Evolutionary conservation across 2,797 vertebrate species (phyloP), one percentile per base, ranked within the genome.

Genomic region (Chaetodon trifasciatus): DNA sequence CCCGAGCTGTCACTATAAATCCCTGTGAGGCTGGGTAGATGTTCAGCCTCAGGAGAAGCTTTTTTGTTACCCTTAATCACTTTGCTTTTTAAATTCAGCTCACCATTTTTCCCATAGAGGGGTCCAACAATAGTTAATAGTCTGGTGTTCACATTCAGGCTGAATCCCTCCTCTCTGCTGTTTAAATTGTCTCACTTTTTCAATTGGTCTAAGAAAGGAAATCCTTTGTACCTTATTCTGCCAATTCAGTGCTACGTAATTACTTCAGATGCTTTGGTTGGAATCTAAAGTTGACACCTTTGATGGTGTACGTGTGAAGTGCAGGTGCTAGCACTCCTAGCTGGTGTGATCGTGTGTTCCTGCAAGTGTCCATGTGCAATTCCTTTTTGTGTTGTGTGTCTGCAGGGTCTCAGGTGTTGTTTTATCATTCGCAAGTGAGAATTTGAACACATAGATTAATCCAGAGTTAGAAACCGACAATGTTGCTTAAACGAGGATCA

Each of bases 1-100:
- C 70, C 74, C 69, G 65, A 8, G 78, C 85, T 93, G 85, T 84
- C 78, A 47, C 77, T 74, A 68, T 92, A 83, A 89, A 91, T 92
- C 84, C 78, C 71, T 56, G 50, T 62, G 67, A 71, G 70, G 70
- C 76, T 57, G 67, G 24, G 63, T 50, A 32, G 81, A 87, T 63
- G 53, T 69, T 83, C 8, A n/a, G 67, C 66, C 63, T 56, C 40
- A 63, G 75, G 55, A 52, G 64, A 73, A 46, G 66, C 49, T n/a
- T 42, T 55, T 85, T 76, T 85, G 49, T 87, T 65, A 39, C 9
- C 57, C 79, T 78, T 76, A 79, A 86, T 91, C 52, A 82, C 64
- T 82, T 76, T 66, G 44, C 74, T 66, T 85, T 90, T 88, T 24
- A 77, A 79, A 88, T 86, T 89, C 78, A 74, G 65, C 82, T 86